Evolutionary conservation across 2,797 vertebrate species (phyloP).

Genomic region (Carduelis carduelis): DNA sequence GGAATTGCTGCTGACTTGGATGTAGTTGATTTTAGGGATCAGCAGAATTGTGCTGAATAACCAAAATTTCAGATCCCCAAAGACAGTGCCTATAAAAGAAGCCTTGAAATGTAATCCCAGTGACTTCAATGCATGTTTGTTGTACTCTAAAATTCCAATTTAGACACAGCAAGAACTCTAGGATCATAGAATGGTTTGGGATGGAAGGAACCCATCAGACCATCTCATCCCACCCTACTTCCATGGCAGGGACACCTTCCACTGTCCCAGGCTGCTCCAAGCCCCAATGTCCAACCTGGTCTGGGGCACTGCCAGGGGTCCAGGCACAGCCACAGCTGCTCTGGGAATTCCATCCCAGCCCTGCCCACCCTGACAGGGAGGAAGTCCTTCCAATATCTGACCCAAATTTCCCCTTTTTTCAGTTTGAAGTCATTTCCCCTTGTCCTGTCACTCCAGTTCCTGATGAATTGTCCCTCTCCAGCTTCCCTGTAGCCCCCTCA

Average conservation of each 20-base stretch:
- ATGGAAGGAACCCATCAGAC: fast-evolving
- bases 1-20: not conserved
- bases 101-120: not conserved
- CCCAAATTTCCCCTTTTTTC: fast-evolving
- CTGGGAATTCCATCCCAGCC: not conserved
- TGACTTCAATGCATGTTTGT: not conserved
- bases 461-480: not conserved
- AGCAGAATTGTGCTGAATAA: not conserved
- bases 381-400: fast-evolving
- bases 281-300: not conserved
- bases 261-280: not conserved
- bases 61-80: not conserved
- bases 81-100: not conserved
- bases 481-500: no score
- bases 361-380: fast-evolving
- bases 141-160: not conserved
- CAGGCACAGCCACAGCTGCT: no score
- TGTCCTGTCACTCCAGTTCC: not conserved
- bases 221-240: fast-evolving
- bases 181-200: not conserved
- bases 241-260: not conserved
- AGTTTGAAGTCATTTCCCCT: not conserved
- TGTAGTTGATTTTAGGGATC: not conserved
- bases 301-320: not conserved
- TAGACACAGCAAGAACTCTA: not conserved